A percentile compares a stretch with the other conserved stretches of the same genome.
These are phyloP conservation scores for Odontocolon sp. DNA, from an alignment of 2,888 invertebrate genomes.

Conservation along the genomic window DNA sequence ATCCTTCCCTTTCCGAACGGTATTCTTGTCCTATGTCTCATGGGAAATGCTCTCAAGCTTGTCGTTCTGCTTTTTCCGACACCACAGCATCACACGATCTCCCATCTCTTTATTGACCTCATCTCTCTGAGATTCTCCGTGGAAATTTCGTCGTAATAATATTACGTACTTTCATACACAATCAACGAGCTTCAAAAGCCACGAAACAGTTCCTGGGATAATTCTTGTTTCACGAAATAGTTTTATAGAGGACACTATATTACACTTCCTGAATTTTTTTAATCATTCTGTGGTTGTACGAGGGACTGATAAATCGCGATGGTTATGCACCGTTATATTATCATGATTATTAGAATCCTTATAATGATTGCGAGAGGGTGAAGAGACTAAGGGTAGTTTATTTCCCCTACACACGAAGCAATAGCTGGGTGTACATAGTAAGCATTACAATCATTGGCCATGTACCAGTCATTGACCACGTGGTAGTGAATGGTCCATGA, in stretches of 20 bases:
- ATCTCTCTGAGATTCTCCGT: not conserved
- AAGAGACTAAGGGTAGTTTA: constrained; percentile 33
- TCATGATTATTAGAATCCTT: constrained; percentile 49
- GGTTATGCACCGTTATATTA: constrained; percentile 36
- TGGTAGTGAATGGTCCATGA: no score
- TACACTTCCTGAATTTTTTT: constrained; percentile 5
- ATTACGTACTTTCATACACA: not conserved
- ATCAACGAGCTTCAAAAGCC: no score
- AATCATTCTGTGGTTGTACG: constrained; percentile 33
- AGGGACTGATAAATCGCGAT: constrained; percentile 13
- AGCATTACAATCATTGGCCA: no score
- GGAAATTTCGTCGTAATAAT: not conserved
- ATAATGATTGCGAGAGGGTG: constrained; percentile 17
- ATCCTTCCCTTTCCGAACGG: not conserved
- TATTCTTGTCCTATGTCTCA: constrained; percentile 9
- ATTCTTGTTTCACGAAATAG: constrained; percentile 20
- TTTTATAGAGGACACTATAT: constrained; percentile 20
- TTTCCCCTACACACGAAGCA: constrained; percentile 25
- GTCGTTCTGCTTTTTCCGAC: constrained; percentile 17
- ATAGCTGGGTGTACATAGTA: constrained; percentile 15
- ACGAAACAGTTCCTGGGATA: no score
- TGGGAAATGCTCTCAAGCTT: not conserved
- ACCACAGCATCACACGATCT: not conserved
- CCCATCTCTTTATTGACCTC: not conserved
- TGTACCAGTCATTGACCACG: no score